Conservation (phyloP, 1,140 invertebrate species). For the Drosophila mojavensis region DNA sequence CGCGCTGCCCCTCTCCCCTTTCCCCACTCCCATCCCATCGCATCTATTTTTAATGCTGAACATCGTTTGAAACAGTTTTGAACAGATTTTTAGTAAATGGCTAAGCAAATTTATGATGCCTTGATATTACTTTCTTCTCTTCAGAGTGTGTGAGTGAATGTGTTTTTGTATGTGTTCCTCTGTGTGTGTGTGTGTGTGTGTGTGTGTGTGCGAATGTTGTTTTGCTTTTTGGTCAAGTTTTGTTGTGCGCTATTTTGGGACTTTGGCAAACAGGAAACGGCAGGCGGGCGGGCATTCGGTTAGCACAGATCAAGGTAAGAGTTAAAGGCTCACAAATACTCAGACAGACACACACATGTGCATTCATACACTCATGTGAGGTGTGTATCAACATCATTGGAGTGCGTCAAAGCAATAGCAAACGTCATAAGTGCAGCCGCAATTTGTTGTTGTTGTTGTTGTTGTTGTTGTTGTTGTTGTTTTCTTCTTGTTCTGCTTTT, state of each 20-base stretch:
- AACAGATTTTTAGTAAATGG: constrained; percentile 48
- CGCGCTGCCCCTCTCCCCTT: constrained; percentile 2
- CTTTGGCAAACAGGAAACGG: constrained; percentile 69
- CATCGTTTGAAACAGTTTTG: constrained; percentile 41
- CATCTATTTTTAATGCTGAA: constrained; percentile 44
- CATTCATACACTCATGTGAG: background rate
- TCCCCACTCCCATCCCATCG: constrained; percentile 27
- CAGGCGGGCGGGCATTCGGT: background rate
- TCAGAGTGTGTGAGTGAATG: background rate
- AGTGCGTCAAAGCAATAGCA: constrained; percentile 70
- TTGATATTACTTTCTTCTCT: constrained; percentile 27
- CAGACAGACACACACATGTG: background rate
- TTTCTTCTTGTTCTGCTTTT: too few species aligned
- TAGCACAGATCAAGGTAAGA: constrained; percentile 24
- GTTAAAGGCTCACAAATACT: constrained; percentile 24
- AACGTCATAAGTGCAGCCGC: constrained; percentile 63
- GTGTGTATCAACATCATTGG: constrained; percentile 3
- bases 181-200: constrained; percentile 1
- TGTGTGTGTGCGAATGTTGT: constrained; percentile 16
- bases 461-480: too few species aligned
- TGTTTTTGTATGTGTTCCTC: background rate
- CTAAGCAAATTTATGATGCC: constrained; percentile 41
- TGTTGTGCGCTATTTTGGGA: constrained; percentile 62
- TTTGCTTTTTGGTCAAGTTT: constrained; percentile 55
- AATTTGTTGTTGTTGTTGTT: background rate